Base-by-base conservation (phyloP, 2,113 vertebrate species). In the Craseonycteris thonglongyai region DNA sequence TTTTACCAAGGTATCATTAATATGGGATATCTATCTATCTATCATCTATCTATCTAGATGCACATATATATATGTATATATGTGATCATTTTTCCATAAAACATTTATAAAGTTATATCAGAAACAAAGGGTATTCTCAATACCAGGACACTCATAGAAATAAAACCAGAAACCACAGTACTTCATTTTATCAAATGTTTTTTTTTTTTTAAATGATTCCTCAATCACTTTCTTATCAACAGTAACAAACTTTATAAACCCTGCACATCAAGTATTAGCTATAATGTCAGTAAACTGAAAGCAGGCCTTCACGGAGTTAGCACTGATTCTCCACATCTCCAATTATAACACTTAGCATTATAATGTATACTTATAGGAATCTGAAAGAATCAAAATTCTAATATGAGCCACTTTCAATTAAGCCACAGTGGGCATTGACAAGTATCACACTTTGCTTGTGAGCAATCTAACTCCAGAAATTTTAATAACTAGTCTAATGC, bases 11-110 rank as follows among this genome's bases (percentile, higher is more conserved):
- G 2, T 71, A 72, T 38, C 15, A 51, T 35, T 65, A 2, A 68
- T n/a, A n/a, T n/a, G n/a, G n/a, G n/a, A n/a, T n/a, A n/a, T n/a
- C n/a, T n/a, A n/a, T n/a, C n/a, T n/a, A n/a, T n/a, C n/a, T n/a
- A n/a, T n/a, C n/a, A n/a, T n/a, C n/a, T n/a, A n/a, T n/a, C n/a
- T n/a, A n/a, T n/a, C n/a, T n/a, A n/a, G n/a, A n/a, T n/a, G n/a
- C n/a, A n/a, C n/a, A n/a, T n/a, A n/a, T n/a, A n/a, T n/a, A n/a
- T n/a, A n/a, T 65, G 18, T 51, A 51, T 51, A 51, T 51, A 3
- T 63, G 66, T 6, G 16, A 75, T 66, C 9, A 85, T 51, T 56
- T 54, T 66, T 94, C 93, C 15, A 90, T 71, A 54, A 83, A 95
- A 68, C 12, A 22, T 33, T 61, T 35, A 90, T 63, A 42, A 0